Evolutionary conservation across 2,113 vertebrate genomes (phyloP), one percentile per base, ranked within the genome.

Genomic region (Myotis davidii): DNA sequence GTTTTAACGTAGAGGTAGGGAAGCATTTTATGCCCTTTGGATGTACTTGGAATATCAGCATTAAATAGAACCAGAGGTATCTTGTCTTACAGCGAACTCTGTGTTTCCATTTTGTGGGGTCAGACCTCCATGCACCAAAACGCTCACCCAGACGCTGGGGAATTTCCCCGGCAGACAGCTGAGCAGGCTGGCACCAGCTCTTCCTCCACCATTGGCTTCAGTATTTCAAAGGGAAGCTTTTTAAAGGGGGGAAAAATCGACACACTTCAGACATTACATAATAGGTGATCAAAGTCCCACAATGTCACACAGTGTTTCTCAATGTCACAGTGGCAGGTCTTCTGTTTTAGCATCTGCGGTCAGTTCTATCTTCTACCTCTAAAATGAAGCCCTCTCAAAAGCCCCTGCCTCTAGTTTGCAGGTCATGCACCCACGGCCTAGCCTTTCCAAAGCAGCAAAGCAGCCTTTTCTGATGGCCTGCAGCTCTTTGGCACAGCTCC

Each of bases 201-300:
- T 78, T 79, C 14, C 12, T 69, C 29, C 32, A 73, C 29, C 37
- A 6, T 54, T 61, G 84, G 18, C 23, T 70, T 73, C 79, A 69
- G 48, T 23, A 2, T 78, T 74, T 86, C 25, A 56, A 86, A 91
- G 64, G 61, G 48, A 89, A 86, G 54, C 61, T 48, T 88, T 97
- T 83, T 54, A 87, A 56, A 85, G 34, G 48, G 5, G 25, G 81
- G 34, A 54, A 70, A 56, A 92, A 45, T 39, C 0, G 45, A 81
- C 84, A 85, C 39, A 67, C 52, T 67, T 39, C 73, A 89, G 67
- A 73, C 25, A 45, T 96, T 39, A 56, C 23, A 1, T 48, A 84
- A 54, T 9, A 85, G 7, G 29, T 83, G 74, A 45, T 85, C 54
- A 52, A 89, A 93, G 87, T 54, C 29, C 69, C 34, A 32, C 29